Evolutionary conservation across 2,113 vertebrate genomes (phyloP), one percentile per base, ranked within the genome.

Genomic region (Labrus mixtus): DNA sequence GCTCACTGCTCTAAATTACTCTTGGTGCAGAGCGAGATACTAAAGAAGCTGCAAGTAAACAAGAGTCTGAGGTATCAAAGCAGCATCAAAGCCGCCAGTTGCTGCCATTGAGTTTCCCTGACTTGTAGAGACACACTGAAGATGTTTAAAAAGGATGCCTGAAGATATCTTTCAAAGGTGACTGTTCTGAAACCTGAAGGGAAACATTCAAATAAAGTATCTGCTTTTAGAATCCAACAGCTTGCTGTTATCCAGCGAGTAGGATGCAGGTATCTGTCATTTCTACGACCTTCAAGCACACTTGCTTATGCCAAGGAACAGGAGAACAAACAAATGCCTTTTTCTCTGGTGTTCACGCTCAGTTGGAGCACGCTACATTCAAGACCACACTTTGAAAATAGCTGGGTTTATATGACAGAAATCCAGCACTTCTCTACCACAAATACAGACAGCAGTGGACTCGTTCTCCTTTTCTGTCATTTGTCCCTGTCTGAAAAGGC

Each of bases 31-130:
- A 64, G 75, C 20, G 62, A 76, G 76, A 66, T 51, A 51, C 61
- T 63, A 70, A 15, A 69, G 39, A 69, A 6, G 67, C 71, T 60
- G 63, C 70, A 17, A 78, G 75, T 85, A 87, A 88, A 83, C 81
- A 87, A 29, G 64, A 25, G 68, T 78, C 45, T 71, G 77, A 61
- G 65, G 73, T 36, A 75, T 78, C 17, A 79, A 73, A 73, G 81
- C 37, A 17, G 68, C 78, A 77, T 76, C 72, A 83, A 59, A 76
- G 79, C 22, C 6, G 46, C 43, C 23, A 33, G 33, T 15, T 41
- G 59, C n/a, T 55, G 67, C 71, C 59, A n/a, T 46, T 33, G 54
- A 69, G 66, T 29, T 45, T 48, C 37, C 58, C 48, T 22, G 36
- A 58, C 46, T 60, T 8, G 68, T 3, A 22, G 11, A 15, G 46